Evolutionary conservation across 1,140 invertebrate species (phyloP).

Genomic region (Drosophila biarmipes): DNA sequence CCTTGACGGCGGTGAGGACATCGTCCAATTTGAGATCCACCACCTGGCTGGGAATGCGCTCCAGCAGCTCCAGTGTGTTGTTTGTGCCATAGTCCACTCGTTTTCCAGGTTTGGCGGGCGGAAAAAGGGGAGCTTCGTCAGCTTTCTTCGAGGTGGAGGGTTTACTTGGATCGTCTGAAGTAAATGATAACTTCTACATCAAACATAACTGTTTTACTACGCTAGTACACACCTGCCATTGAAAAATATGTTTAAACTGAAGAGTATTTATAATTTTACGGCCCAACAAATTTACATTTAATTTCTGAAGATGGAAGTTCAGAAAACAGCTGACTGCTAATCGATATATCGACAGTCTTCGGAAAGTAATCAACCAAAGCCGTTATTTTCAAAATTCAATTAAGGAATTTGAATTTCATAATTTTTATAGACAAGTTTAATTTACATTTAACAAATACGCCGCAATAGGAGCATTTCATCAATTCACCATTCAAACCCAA

Average conservation of each 20-base stretch:
- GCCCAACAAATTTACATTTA: not conserved
- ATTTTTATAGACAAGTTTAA: too few species aligned
- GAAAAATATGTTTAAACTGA: not conserved
- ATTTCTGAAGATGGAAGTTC: not conserved
- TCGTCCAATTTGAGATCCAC: conserved; percentile 78
- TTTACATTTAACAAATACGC: too few species aligned
- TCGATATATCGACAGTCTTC: conserved; percentile 2
- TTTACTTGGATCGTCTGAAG: conserved; percentile 28
- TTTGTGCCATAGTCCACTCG: conserved; percentile 74
- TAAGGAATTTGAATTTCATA: too few species aligned
- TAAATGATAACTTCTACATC: not conserved
- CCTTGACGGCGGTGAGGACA: conserved; percentile 77
- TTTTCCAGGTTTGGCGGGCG: conserved; percentile 61
- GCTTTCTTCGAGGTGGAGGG: conserved; percentile 28
- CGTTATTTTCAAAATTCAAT: not conserved
- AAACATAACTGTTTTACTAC: not conserved
- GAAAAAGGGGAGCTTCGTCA: conserved; percentile 60
- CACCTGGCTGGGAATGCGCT: conserved; percentile 71
- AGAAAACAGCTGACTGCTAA: not conserved
- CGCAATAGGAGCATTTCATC: too few species aligned
- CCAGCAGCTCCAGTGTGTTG: conserved; percentile 75
- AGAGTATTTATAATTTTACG: not conserved
- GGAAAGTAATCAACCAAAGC: not conserved
- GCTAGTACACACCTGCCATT: conserved; percentile 50
- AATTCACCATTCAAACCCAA: not conserved